Evolutionary conservation across 2,113 vertebrate genomes (phyloP).

Genomic region (Limnothrissa miodon): DNA sequence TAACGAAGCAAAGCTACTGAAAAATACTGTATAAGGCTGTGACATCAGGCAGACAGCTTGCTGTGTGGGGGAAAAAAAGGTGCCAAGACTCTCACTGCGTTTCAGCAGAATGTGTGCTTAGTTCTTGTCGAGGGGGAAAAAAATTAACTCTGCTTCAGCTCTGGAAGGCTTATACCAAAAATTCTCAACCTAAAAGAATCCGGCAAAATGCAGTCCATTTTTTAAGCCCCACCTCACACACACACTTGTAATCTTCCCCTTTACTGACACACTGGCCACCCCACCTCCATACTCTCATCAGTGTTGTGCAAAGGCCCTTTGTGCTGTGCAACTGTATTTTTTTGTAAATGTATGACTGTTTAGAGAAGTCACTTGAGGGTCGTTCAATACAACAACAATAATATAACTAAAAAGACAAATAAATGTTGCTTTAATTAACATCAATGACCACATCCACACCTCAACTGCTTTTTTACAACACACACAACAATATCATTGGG

Average conservation of each 20-base stretch:
- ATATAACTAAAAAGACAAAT: no score
- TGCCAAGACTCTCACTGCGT: slow-evolving; percentile 2
- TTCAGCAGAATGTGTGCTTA: slow-evolving; percentile 10
- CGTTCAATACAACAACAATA: no score
- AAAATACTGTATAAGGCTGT: background rate
- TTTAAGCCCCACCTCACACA: background rate
- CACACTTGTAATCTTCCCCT: background rate
- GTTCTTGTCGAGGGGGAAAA: slow-evolving; percentile 9
- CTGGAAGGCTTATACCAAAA: background rate
- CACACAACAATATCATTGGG: no score
- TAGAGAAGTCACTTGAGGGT: no score
- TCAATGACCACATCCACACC: no score
- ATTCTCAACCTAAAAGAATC: background rate
- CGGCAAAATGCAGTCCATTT: slow-evolving; percentile 5
- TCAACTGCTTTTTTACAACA: no score
- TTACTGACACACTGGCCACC: background rate
- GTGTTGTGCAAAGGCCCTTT: background rate
- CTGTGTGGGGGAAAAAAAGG: slow-evolving; percentile 4
- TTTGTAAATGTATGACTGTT: no score
- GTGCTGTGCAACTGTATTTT: background rate
- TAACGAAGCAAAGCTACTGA: slow-evolving; percentile 8
- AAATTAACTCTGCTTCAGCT: background rate
- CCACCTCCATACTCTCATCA: background rate
- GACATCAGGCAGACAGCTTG: slow-evolving; percentile 6
- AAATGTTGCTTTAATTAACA: no score